Percentiles rank a stretch among this genome's conserved stretches.
Conservation (phyloP, 2,113 vertebrate genomes). For the Sigmodon hispidus region DNA sequence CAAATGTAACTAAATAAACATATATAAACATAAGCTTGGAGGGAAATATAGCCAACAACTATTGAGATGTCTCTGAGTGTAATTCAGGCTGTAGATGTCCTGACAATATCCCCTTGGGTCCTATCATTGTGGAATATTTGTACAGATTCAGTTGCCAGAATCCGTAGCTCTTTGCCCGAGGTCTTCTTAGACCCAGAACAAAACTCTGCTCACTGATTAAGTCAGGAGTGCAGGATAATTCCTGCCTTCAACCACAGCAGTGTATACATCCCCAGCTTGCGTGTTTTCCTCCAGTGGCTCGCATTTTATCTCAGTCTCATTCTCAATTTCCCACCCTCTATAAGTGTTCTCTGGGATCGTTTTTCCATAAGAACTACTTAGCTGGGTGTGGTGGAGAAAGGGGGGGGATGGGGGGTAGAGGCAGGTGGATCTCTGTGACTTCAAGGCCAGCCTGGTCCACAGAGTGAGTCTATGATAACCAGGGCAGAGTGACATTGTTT, state of each 20-base stretch:
- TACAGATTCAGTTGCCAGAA: slow-evolving; percentile 14
- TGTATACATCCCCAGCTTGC: neutral
- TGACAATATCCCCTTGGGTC: neutral
- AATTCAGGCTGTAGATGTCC: neutral
- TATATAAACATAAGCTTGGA: neutral
- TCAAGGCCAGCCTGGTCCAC: neutral
- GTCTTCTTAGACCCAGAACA: neutral
- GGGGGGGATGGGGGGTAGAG: no score
- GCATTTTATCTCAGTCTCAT: neutral
- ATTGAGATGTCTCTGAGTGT: neutral
- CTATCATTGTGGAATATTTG: neutral
- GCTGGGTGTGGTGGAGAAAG: no score
- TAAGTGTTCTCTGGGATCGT: neutral
- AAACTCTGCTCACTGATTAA: neutral
- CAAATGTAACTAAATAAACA: neutral
- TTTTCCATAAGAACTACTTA: neutral
- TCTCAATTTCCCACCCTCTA: neutral
- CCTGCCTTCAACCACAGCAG: neutral
- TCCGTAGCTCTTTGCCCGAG: neutral
- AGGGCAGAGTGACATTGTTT: neutral
- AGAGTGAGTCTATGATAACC: neutral
- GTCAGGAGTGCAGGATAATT: slow-evolving; percentile 9
- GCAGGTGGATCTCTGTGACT: neutral
- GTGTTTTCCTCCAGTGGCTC: neutral
- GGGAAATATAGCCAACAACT: slow-evolving; percentile 3